phyloP scores from a whole-genome alignment of 2,797 vertebrate genomes.

The Halcyon smyrnensis region DNA sequence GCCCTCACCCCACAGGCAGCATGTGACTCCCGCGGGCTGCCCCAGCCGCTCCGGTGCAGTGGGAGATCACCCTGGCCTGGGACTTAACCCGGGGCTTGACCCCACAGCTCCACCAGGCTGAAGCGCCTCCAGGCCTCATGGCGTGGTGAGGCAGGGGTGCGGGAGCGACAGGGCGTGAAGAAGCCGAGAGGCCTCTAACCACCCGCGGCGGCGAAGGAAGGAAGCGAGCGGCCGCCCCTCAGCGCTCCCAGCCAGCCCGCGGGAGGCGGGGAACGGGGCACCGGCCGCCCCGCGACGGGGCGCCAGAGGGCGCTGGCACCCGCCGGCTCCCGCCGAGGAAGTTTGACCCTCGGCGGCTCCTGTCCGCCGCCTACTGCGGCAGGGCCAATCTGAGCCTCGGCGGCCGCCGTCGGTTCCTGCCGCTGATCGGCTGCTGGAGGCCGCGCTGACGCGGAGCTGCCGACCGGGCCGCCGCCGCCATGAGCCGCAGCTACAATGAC shows the following conservation, averaged over 20 bases:
- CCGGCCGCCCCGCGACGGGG: not conserved
- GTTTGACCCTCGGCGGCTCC: slow-evolving; percentile 43
- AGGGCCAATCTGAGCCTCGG: not conserved
- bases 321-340: not conserved
- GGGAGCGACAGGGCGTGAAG: no score
- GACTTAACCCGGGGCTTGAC: fast-evolving
- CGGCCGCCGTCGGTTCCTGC: not conserved
- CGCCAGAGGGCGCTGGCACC: not conserved
- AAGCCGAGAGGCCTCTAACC: not conserved
- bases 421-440: not conserved
- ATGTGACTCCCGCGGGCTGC: fast-evolving
- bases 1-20: fast-evolving
- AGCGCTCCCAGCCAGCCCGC: no score
- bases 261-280: no score
- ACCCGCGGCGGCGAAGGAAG: no score
- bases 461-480: slow-evolving; percentile 17
- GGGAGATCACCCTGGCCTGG: fast-evolving
- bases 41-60: fast-evolving
- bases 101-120: no score
- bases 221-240: not conserved
- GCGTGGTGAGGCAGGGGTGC: not conserved
- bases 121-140: not conserved
- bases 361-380: not conserved
- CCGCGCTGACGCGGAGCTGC: fast-evolving
- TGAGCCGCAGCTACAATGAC: slow-evolving; percentile 95